A percentile compares a stretch with the other conserved stretches of the same genome.
Conservation (phyloP, 2,113 vertebrate genomes). For the Ciconia boyciana region DNA sequence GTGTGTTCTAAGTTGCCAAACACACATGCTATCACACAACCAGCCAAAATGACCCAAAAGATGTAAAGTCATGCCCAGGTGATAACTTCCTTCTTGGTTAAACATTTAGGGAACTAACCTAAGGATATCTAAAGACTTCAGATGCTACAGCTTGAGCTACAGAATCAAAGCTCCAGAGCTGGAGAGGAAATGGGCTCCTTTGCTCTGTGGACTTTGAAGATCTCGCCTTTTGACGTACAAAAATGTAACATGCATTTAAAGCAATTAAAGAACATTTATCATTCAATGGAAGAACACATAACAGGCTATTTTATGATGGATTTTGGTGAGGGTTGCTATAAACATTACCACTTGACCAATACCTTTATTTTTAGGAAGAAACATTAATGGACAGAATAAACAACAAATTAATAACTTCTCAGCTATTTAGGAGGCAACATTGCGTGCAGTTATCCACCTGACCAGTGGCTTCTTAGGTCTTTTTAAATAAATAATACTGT, state of each 20-base stretch:
- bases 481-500: background rate
- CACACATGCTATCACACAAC: rapidly evolving
- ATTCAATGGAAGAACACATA: background rate
- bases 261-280: background rate
- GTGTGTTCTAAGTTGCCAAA: background rate
- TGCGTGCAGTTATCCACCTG: background rate
- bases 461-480: background rate
- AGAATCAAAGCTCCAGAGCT: background rate
- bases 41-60: background rate
- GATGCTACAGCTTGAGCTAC: background rate
- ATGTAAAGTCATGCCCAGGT: background rate
- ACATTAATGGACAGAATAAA: background rate
- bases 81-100: background rate
- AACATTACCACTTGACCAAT: background rate
- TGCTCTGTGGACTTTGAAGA: background rate
- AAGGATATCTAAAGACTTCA: background rate
- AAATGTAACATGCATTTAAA: background rate
- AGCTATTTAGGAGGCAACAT: background rate
- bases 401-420: background rate
- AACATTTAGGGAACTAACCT: background rate
- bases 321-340: background rate
- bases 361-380: background rate
- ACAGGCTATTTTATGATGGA: background rate
- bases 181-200: background rate
- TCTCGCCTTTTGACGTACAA: background rate